phyloP scores from a whole-genome alignment of 2,888 invertebrate genomes.

The Nomada flava region DNA sequence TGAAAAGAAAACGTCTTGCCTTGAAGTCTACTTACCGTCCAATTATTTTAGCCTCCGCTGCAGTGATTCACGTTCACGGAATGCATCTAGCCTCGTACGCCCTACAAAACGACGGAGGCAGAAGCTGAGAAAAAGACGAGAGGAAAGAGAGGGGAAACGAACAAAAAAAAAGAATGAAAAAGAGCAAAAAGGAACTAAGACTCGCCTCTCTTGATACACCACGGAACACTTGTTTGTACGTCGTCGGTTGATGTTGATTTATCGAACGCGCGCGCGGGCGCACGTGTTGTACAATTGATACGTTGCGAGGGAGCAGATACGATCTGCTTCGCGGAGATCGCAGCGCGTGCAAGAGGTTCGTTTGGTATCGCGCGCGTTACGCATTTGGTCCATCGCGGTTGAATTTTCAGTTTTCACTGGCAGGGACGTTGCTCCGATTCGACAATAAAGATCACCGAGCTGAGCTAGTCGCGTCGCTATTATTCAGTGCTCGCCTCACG shows the following conservation, averaged over 20 bases:
- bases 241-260: slow-evolving; percentile 31
- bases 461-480: slow-evolving; percentile 46
- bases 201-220: slow-evolving; percentile 20
- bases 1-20: slow-evolving; percentile 17
- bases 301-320: slow-evolving; percentile 26
- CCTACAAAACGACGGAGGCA: slow-evolving; percentile 32
- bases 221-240: slow-evolving; percentile 33
- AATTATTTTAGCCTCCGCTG: slow-evolving; percentile 47
- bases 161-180: background rate
- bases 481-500: slow-evolving; percentile 66
- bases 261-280: slow-evolving; percentile 21
- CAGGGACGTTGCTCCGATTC: background rate
- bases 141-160: background rate
- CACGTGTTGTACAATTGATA: slow-evolving; percentile 28
- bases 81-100: slow-evolving; percentile 46
- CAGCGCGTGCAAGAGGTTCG: slow-evolving; percentile 32
- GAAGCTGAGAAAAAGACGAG: background rate
- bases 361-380: slow-evolving; percentile 41
- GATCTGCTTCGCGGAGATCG: slow-evolving; percentile 15
- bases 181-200: slow-evolving; percentile 1
- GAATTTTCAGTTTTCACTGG: background rate
- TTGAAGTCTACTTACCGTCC: slow-evolving; percentile 46
- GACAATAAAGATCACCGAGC: background rate
- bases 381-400: background rate
- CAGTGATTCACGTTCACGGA: slow-evolving; percentile 49